Evolutionary conservation across 53 echinoderm and acorn worm genomes (phyloP).

Genomic region (Crossaster papposus): DNA sequence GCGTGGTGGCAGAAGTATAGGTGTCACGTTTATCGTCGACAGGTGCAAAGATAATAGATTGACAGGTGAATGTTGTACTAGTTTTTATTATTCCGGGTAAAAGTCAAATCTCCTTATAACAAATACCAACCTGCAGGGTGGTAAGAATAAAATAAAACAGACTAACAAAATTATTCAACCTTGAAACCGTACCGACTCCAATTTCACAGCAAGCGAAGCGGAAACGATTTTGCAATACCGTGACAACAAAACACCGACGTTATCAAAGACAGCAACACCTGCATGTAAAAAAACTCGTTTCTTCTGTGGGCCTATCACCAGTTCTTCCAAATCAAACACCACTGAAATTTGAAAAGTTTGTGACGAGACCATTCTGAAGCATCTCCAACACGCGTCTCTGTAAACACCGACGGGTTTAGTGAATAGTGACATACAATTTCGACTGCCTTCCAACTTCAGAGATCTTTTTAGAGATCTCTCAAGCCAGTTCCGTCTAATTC

Average conservation of each 20-base stretch:
- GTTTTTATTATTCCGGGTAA: neutral
- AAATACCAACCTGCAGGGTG: neutral
- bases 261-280: neutral
- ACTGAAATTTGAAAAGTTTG: neutral
- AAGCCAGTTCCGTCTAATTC: too few species aligned
- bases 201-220: slow-evolving; percentile 15
- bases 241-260: neutral
- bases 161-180: neutral
- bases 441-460: too few species aligned
- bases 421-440: too few species aligned
- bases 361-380: neutral
- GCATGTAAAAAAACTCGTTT: slow-evolving; percentile 3
- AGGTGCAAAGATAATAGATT: slow-evolving; percentile 24
- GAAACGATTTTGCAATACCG: slow-evolving; percentile 15
- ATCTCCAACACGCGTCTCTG: neutral
- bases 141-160: neutral
- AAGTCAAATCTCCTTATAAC: neutral
- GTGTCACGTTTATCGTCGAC: slow-evolving; percentile 54
- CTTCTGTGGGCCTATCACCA: neutral
- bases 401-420: too few species aligned
- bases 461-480: too few species aligned
- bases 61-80: slow-evolving; percentile 2
- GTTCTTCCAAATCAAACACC: neutral
- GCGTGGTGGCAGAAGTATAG: neutral
- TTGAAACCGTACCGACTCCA: neutral